phyloP scores from a whole-genome alignment of 2,888 invertebrate genomes.

The Drosophila greeni region DNA sequence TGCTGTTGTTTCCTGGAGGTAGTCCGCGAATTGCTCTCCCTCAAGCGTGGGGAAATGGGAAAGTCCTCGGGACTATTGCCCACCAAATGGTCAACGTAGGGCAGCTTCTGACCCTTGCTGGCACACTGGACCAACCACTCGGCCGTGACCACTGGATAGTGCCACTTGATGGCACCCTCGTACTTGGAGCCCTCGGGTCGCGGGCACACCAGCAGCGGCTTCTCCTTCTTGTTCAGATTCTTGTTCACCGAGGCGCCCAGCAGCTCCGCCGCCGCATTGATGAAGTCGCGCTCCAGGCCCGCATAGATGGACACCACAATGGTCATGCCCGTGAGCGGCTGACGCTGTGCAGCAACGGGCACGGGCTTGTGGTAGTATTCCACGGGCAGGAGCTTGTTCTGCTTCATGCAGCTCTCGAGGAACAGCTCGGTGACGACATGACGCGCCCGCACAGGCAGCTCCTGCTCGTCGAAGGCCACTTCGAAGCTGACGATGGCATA shows the following conservation, averaged over 20 bases:
- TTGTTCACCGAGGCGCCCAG: conserved; percentile 87
- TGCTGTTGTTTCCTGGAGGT: background rate
- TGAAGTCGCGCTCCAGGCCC: conserved; percentile 85
- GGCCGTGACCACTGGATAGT: conserved; percentile 86
- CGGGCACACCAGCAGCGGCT: conserved; percentile 90
- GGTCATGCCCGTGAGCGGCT: conserved; percentile 84
- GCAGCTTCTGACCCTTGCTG: conserved; percentile 80
- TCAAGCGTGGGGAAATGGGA: conserved; percentile 63
- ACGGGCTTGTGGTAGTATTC: conserved; percentile 87
- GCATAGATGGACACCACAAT: conserved; percentile 89
- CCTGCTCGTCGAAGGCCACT: conserved; percentile 57
- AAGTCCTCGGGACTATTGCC: conserved; percentile 79
- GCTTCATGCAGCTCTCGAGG: conserved; percentile 79
- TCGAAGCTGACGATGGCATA: conserved; percentile 83
- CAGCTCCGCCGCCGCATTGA: conserved; percentile 84
- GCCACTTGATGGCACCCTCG: conserved; percentile 90
- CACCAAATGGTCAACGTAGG: conserved; percentile 82
- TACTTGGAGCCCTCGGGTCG: conserved; percentile 88
- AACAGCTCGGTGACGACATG: conserved; percentile 77
- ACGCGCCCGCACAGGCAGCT: conserved; percentile 69
- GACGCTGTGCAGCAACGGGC: conserved; percentile 78
- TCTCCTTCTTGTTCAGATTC: conserved; percentile 84
- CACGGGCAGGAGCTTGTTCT: conserved; percentile 81
- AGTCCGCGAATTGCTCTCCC: conserved; percentile 19
- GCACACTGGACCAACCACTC: conserved; percentile 88